Percentiles rank a stretch among this genome's conserved stretches.
phyloP scores from a whole-genome alignment of 2,113 vertebrate species.

The Alligator mississippiensis region DNA sequence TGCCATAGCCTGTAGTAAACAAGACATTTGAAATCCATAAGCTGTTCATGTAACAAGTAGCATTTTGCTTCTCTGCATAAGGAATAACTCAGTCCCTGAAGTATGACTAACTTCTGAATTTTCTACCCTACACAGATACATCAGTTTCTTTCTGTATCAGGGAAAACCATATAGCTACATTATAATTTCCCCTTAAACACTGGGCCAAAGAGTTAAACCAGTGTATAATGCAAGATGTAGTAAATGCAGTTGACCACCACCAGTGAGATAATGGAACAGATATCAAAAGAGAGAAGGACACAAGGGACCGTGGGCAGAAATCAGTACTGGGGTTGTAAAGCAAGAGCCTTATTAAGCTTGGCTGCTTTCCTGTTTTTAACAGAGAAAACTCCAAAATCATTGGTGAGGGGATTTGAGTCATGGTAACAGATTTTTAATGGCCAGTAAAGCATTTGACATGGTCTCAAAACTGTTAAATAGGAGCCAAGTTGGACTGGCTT shows the following conservation, averaged over 20 bases:
- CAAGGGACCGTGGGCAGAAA: neutral
- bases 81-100: neutral
- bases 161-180: neutral
- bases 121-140: neutral
- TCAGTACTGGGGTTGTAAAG: neutral
- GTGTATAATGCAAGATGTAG: neutral
- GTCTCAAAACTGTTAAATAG: too few species aligned
- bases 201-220: neutral
- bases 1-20: neutral
- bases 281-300: neutral
- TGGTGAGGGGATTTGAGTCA: neutral
- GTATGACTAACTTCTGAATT: neutral
- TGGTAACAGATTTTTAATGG: slow-evolving; percentile 29
- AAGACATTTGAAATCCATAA: slow-evolving; percentile 43
- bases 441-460: neutral
- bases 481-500: too few species aligned
- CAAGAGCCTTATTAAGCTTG: too few species aligned
- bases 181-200: neutral
- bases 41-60: slow-evolving; percentile 38
- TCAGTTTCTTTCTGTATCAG: neutral
- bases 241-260: neutral
- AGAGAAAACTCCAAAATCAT: neutral
- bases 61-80: neutral
- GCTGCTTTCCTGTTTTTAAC: neutral
- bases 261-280: neutral